A percentile compares a stretch with the other conserved stretches of the same genome.
phyloP scores from a whole-genome alignment of 2,113 vertebrate genomes.

The Hippocampus mohnikei region DNA sequence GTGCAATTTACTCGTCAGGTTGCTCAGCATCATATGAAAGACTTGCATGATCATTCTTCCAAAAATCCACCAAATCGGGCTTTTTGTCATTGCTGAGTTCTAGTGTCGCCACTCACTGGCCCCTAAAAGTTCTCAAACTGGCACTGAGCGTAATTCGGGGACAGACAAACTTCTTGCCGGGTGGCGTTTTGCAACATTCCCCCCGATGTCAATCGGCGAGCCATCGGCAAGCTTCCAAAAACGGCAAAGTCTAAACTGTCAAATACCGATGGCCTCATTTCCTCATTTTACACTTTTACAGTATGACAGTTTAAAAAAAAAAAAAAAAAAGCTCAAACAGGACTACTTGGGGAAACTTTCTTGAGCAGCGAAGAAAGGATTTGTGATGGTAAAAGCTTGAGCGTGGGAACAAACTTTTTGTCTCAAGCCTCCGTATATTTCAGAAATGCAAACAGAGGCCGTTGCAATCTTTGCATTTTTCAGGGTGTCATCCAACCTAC shows the following conservation, averaged over 20 bases:
- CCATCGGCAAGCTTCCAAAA: background rate
- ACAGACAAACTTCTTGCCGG: background rate
- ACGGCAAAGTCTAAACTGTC: background rate
- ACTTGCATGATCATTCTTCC: too few species aligned
- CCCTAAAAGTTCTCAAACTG: background rate
- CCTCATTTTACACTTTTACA: background rate
- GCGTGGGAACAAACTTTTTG: background rate
- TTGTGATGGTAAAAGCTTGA: background rate
- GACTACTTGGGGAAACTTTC: background rate
- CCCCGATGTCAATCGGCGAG: background rate
- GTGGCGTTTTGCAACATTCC: background rate
- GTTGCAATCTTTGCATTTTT: background rate
- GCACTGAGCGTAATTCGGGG: background rate
- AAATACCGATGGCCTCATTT: background rate
- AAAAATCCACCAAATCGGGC: too few species aligned
- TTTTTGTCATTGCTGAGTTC: too few species aligned
- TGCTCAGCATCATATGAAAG: too few species aligned
- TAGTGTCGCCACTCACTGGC: background rate
- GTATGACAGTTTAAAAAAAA: background rate
- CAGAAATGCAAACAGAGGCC: background rate
- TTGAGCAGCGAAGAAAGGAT: background rate
- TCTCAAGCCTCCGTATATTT: background rate
- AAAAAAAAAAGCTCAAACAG: background rate
- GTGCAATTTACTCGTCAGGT: too few species aligned
- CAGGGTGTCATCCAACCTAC: conserved; percentile 37